Conservation (phyloP, 1,140 invertebrate genomes). For the Hermetia illucens region DNA sequence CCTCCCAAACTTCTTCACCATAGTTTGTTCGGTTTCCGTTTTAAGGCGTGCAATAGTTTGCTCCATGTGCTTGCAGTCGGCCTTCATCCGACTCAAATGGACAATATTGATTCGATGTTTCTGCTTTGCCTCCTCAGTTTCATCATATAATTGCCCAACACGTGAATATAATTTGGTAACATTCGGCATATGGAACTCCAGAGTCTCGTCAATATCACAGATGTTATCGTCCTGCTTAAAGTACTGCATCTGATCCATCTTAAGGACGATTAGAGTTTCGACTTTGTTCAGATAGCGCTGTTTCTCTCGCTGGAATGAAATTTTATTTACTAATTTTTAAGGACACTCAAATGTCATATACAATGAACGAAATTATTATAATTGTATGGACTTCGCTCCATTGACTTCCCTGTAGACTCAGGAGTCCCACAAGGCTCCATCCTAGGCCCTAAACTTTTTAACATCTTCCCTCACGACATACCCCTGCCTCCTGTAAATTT, state of each 20-base stretch:
- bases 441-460: no score
- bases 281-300: conserved; percentile 54
- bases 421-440: no score
- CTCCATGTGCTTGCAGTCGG: conserved; percentile 40
- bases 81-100: conserved; percentile 38
- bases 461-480: no score
- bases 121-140: conserved; percentile 41
- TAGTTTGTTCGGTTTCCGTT: conserved; percentile 33
- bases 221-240: conserved; percentile 33
- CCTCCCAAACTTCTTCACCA: conserved; percentile 41
- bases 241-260: conserved; percentile 50
- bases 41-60: conserved; percentile 34
- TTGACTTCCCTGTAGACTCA: no score
- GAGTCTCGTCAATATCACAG: conserved; percentile 38
- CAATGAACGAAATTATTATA: no score
- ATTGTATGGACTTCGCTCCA: no score
- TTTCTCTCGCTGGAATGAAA: conserved; percentile 53
- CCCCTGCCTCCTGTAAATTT: no score
- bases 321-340: no score
- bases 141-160: conserved; percentile 47
- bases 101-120: conserved; percentile 38
- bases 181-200: conserved; percentile 45
- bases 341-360: no score
- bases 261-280: conserved; percentile 43
- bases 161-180: conserved; percentile 41